Evolutionary conservation across 2,797 vertebrate genomes (phyloP).

Genomic region (Rhabdophis nuchalis): DNA sequence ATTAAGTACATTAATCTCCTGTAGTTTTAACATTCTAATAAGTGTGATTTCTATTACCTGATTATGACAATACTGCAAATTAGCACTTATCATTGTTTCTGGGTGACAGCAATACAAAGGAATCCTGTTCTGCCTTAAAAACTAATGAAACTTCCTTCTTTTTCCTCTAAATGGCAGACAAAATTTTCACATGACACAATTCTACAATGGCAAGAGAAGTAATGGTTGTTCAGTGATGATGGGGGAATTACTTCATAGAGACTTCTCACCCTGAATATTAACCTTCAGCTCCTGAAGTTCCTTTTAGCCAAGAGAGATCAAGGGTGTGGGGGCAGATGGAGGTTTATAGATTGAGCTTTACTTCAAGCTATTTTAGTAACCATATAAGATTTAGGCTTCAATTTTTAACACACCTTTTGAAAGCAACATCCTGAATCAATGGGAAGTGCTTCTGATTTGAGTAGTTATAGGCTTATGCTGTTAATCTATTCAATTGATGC

Average conservation of each 20-base stretch:
- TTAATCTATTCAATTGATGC: neutral
- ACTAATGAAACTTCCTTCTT: neutral
- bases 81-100: neutral
- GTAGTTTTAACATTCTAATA: neutral
- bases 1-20: neutral
- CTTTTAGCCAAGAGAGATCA: neutral
- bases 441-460: neutral
- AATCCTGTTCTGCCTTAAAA: neutral
- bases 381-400: neutral
- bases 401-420: neutral
- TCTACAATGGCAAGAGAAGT: neutral
- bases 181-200: neutral
- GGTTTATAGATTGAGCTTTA: neutral
- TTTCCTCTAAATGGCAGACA: neutral
- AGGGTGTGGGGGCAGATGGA: neutral
- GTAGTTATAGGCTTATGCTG: neutral
- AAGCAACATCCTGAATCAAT: neutral
- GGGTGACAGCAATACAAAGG: neutral
- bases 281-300: neutral
- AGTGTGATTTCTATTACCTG: neutral
- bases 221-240: neutral
- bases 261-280: neutral
- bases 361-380: neutral
- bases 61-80: neutral
- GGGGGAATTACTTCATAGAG: neutral